These are phyloP conservation scores for Drosophila macrospina DNA, from an alignment of 2,888 invertebrate species.

Conservation along the genomic window DNA sequence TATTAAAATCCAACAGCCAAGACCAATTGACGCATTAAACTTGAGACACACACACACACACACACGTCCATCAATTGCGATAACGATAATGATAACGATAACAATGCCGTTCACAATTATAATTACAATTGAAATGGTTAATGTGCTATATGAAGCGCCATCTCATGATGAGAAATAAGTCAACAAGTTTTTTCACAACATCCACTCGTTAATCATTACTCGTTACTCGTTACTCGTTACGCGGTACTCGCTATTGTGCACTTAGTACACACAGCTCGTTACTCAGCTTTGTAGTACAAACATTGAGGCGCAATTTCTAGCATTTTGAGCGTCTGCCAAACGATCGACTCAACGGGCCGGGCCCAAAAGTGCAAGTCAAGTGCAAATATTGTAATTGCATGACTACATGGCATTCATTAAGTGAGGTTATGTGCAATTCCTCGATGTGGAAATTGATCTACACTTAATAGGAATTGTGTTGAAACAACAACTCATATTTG, in stretches of 20 bases:
- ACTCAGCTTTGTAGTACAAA: background rate
- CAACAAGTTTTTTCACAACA: background rate
- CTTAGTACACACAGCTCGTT: constrained; percentile 10
- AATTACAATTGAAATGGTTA: constrained; percentile 25
- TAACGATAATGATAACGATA: constrained; percentile 26
- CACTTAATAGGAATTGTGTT: constrained; percentile 10
- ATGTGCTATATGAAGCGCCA: constrained; percentile 31
- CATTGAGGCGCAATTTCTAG: constrained; percentile 3
- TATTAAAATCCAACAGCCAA: constrained; percentile 60
- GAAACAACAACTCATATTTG: constrained; percentile 6
- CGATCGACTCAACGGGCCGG: constrained; percentile 6
- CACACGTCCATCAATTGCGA: constrained; percentile 21
- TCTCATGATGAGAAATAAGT: constrained; percentile 35
- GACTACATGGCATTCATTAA: constrained; percentile 18
- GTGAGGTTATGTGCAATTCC: constrained; percentile 18
- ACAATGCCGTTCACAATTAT: constrained; percentile 11
- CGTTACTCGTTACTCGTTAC: constrained; percentile 2
- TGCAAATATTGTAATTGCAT: constrained; percentile 41
- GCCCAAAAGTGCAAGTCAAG: constrained; percentile 51
- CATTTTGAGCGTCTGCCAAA: constrained; percentile 15
- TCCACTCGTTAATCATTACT: constrained; percentile 5
- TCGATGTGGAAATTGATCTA: constrained; percentile 5
- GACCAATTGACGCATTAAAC: constrained; percentile 70
- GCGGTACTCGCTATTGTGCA: background rate
- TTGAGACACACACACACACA: constrained; percentile 43